Evolutionary conservation across 2,888 invertebrate genomes (phyloP), one percentile per base, ranked within the genome.

Genomic region (Agonopterix subpropinquella): DNA sequence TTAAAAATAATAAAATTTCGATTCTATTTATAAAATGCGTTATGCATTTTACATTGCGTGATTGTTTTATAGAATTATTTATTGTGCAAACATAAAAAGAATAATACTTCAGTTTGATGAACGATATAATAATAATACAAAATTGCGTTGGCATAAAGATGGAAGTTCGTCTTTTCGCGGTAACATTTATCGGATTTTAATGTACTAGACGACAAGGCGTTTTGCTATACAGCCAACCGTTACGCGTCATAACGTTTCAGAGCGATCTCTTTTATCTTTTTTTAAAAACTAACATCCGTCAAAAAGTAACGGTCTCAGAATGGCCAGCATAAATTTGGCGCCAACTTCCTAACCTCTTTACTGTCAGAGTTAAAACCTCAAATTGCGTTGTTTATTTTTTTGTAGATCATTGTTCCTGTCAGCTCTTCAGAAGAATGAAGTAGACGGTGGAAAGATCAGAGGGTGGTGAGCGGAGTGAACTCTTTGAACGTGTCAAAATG

Each of bases 131-230:
- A 71, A 69, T 73, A 75, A 65, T n/a, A 73, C 61, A 60, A 65
- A 70, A 71, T 65, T 51, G 59, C 59, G 55, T 56, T 61, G 53
- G 50, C 42, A 56, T 51, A 51, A 53, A 53, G 47, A 51, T 51
- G 58, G 58, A 62, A 59, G 51, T 57, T 58, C 56, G 57, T 62
- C 66, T 66, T 65, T 58, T 11, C 13, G 46, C 45, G 61, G 48
- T 64, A 72, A 74, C 70, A 64, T 79, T 80, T 79, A 80, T 79
- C 53, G 73, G 67, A 75, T 77, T 79, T 81, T 80, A 83, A 83
- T 79, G 77, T 71, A 70, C 57, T 67, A 70, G 73, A 67, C 68
- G 78, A 80, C 78, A 79, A 67, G 72, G 58, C 62, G 54, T 60
- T 64, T 66, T 64, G 65, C 69, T 63, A 60, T 70, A 67, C 66